Conservation (phyloP, 1,140 invertebrate genomes). For the Lerema accius region DNA sequence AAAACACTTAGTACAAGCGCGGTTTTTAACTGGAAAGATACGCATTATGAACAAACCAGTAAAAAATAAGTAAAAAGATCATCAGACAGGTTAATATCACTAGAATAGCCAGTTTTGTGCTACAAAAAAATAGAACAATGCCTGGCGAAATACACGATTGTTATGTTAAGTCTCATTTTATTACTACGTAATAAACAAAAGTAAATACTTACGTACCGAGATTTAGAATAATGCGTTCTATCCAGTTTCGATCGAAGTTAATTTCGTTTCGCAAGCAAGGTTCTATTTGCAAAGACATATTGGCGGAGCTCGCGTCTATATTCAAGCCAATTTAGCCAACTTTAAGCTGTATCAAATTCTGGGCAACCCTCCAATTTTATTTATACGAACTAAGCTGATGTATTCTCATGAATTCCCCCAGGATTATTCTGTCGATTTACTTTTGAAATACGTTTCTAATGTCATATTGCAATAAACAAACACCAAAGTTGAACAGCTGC, state of each 20-base stretch:
- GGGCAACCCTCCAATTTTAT: constrained; percentile 2
- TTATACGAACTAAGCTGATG: neutral
- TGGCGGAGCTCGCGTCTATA: neutral
- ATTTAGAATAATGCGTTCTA: constrained; percentile 56
- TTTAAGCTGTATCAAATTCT: neutral
- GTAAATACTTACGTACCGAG: constrained; percentile 50
- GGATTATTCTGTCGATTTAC: too few species aligned
- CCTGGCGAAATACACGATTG: neutral
- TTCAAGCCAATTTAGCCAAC: neutral
- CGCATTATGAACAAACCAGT: too few species aligned
- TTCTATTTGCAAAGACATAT: constrained; percentile 43
- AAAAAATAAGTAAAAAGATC: too few species aligned
- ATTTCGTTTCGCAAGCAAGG: constrained; percentile 36
- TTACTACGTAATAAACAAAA: neutral
- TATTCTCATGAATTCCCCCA: neutral
- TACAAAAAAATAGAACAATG: too few species aligned
- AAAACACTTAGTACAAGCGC: too few species aligned
- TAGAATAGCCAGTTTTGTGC: too few species aligned
- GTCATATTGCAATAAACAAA: too few species aligned
- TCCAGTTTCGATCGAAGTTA: constrained; percentile 44
- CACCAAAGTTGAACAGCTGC: too few species aligned
- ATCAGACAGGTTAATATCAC: too few species aligned
- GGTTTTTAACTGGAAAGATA: too few species aligned
- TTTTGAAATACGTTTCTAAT: too few species aligned
- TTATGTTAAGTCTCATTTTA: too few species aligned